Evolutionary conservation across 2,888 invertebrate species (phyloP).

Genomic region (Hetaerina titia): DNA sequence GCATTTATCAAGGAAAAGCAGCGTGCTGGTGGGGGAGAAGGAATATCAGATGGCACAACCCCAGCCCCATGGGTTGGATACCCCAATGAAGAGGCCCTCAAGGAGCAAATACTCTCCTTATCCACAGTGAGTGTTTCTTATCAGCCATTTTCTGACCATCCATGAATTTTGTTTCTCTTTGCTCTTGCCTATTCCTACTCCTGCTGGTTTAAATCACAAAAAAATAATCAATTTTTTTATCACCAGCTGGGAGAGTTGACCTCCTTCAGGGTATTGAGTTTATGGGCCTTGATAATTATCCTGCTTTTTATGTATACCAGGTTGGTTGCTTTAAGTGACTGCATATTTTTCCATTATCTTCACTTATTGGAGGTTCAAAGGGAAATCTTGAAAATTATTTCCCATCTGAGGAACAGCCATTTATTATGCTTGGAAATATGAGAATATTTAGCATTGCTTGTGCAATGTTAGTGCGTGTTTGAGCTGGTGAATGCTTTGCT

Average conservation of each 20-base stretch:
- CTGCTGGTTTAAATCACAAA: constrained; percentile 58
- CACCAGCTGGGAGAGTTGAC: not conserved
- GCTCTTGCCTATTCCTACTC: not conserved
- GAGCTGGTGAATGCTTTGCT: no score
- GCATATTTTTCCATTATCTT: no score
- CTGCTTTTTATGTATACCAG: no score
- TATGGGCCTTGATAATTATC: no score
- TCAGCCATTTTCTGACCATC: constrained; percentile 12
- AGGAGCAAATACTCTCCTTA: constrained; percentile 96
- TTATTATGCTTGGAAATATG: no score
- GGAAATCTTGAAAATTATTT: no score
- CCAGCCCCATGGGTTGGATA: constrained; percentile 97
- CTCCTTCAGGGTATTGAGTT: no score
- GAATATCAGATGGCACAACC: constrained; percentile 81
- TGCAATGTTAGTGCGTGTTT: no score
- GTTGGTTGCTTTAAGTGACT: no score
- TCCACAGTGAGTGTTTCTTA: constrained; percentile 84
- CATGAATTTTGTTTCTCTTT: constrained; percentile 52
- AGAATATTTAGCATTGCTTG: no score
- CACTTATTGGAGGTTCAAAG: no score
- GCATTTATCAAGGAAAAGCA: constrained; percentile 95
- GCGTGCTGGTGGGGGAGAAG: constrained; percentile 77
- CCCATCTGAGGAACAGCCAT: no score
- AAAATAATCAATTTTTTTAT: constrained; percentile 66
- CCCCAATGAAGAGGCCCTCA: constrained; percentile 94